A percentile compares a stretch with the other conserved stretches of the same genome.
Evolutionary conservation across 35 echinoderm and acorn worm genomes (phyloP).

Genomic region (Apostichopus parvimensis): DNA sequence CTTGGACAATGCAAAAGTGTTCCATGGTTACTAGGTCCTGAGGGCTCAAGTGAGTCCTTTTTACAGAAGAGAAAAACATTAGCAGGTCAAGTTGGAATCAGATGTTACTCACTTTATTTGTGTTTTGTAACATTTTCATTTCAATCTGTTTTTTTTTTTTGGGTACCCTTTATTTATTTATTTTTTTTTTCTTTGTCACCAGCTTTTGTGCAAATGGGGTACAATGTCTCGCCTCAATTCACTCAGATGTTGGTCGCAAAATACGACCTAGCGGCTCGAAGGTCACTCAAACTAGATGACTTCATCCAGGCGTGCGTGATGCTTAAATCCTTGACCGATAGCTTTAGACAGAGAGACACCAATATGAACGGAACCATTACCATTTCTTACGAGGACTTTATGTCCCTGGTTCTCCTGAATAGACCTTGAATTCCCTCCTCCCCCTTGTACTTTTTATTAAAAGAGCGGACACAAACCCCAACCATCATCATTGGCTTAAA

Average conservation of each 20-base stretch:
- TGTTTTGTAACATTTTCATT: too few species aligned
- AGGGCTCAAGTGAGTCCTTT: too few species aligned
- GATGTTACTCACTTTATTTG: too few species aligned
- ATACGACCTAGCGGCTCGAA: constrained; percentile 62
- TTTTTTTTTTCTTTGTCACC: constrained; percentile 3
- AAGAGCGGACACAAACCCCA: too few species aligned
- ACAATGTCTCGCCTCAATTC: constrained; percentile 70
- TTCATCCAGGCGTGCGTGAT: constrained; percentile 91
- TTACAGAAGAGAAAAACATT: too few species aligned
- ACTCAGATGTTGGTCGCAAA: constrained; percentile 59
- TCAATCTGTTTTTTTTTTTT: neutral
- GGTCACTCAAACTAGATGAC: constrained; percentile 70
- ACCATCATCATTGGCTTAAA: too few species aligned
- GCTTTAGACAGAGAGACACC: constrained; percentile 81
- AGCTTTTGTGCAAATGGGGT: constrained; percentile 94
- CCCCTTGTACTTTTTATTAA: neutral
- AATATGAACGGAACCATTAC: constrained; percentile 74
- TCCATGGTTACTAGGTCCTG: too few species aligned
- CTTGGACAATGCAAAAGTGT: too few species aligned
- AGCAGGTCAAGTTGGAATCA: too few species aligned
- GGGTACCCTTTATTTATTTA: neutral
- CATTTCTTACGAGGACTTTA: constrained; percentile 94
- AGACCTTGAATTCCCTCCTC: constrained; percentile 63
- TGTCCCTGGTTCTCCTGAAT: constrained; percentile 75
- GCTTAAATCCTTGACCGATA: constrained; percentile 73